Percentiles rank a stretch among this genome's conserved stretches.
phyloP scores from a whole-genome alignment of 1,140 invertebrate species.

The Hypothenemus hampei region DNA sequence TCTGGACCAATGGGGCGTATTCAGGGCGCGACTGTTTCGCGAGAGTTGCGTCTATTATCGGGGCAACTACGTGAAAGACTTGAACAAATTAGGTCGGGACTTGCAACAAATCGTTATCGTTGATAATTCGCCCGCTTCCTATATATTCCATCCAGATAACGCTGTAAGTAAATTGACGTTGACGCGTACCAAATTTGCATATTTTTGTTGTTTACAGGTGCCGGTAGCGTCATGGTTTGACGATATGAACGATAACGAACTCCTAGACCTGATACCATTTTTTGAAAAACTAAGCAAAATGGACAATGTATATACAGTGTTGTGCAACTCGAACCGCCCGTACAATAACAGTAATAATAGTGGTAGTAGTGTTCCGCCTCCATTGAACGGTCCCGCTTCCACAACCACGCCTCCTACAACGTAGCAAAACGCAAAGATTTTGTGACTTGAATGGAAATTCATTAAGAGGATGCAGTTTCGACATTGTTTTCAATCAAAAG shows the following conservation, averaged over 20 bases:
- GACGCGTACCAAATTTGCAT: neutral
- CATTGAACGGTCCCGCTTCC: conserved; percentile 34
- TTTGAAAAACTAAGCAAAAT: conserved; percentile 93
- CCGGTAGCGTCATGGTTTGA: conserved; percentile 97
- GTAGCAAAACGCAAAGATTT: conserved; percentile 20
- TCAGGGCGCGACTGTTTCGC: conserved; percentile 92
- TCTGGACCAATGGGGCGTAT: conserved; percentile 95
- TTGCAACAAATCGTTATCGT: conserved; percentile 96
- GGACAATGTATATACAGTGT: conserved; percentile 88
- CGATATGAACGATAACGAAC: conserved; percentile 91
- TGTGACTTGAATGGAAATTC: no score
- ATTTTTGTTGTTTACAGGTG: conserved; percentile 59
- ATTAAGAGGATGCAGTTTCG: no score
- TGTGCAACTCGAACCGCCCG: conserved; percentile 84
- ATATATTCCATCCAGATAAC: conserved; percentile 99
- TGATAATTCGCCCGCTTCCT: conserved; percentile 98
- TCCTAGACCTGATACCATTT: conserved; percentile 91
- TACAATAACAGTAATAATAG: conserved; percentile 57
- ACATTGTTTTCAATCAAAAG: no score
- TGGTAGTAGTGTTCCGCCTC: no score
- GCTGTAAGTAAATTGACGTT: conserved; percentile 70
- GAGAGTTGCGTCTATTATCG: conserved; percentile 99
- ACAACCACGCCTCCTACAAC: conserved; percentile 17
- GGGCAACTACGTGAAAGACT: conserved; percentile 99
- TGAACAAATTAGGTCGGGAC: conserved; percentile 94